Conservation (phyloP, 2,888 invertebrate species). For the Dryomyza anilis region DNA sequence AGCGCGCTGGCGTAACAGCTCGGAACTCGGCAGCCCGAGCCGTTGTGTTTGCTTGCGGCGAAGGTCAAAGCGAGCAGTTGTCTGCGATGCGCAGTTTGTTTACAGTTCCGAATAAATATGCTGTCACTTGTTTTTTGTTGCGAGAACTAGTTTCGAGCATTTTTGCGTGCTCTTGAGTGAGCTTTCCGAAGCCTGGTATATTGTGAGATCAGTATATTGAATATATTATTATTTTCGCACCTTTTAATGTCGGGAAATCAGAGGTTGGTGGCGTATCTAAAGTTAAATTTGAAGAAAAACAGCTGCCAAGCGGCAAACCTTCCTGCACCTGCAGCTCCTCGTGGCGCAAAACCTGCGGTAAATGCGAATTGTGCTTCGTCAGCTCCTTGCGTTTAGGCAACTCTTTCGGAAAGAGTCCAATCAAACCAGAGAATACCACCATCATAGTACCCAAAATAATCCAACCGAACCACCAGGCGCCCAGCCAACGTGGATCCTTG, state of each 20-base stretch:
- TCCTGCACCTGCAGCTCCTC: slow-evolving; percentile 50
- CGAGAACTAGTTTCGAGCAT: too few species aligned
- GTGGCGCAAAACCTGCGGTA: slow-evolving; percentile 51
- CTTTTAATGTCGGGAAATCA: slow-evolving; percentile 58
- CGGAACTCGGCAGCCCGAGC: too few species aligned
- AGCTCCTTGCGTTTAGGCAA: slow-evolving; percentile 46
- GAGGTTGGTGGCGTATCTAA: slow-evolving; percentile 45
- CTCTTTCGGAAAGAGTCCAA: slow-evolving; percentile 69
- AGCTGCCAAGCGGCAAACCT: slow-evolving; percentile 46
- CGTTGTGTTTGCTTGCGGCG: too few species aligned
- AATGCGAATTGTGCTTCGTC: slow-evolving; percentile 48
- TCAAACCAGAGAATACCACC: slow-evolving; percentile 67
- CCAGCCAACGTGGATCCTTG: slow-evolving; percentile 71
- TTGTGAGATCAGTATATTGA: too few species aligned
- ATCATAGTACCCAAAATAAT: slow-evolving; percentile 64
- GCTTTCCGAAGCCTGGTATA: too few species aligned
- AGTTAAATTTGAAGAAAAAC: slow-evolving; percentile 48
- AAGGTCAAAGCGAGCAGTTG: too few species aligned
- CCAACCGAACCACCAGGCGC: slow-evolving; percentile 81
- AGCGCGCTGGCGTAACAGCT: too few species aligned
- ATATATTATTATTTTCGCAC: slow-evolving; percentile 38
- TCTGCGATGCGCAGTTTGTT: too few species aligned
- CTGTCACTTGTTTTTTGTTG: too few species aligned
- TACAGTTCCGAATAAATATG: too few species aligned
- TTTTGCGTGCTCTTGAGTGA: too few species aligned